Evolutionary conservation across 2,797 vertebrate species (phyloP), one percentile per base, ranked within the genome.

Genomic region (Brotula barbata): DNA sequence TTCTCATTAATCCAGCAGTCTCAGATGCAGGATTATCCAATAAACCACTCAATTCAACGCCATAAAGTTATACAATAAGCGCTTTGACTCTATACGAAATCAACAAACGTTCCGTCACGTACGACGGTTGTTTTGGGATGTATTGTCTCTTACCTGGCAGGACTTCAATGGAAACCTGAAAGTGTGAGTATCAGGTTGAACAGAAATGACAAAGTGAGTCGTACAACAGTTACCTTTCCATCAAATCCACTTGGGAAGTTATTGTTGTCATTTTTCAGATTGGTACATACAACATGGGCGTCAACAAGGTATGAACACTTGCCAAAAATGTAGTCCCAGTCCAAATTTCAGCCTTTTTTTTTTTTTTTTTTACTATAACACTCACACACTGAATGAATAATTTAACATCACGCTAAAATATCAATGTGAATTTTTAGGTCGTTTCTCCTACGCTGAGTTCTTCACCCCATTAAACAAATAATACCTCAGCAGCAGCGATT

Each of bases 1-100:
- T 31, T 46, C 62, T 61, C 65, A 72, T 68, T 66, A 71, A 60
- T 75, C 75, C 61, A n/a, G 17, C 42, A 25, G 59, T 7, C 59
- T 60, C 34, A 21, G 13, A 71, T 20, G 14, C 54, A 64, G 7
- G 22, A 59, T 47, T 5, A 50, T 21, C 5, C 17, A 45, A 9
- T 28, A 17, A 58, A 41, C 20, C 3, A 47, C 43, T 28, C 43
- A 15, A 10, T 20, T 23, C 12, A 17, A 13, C 13, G 2, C 13
- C 37, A n/a, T 7, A 39, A 14, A 39, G 14, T 39, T 11, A 39
- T 39, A 39, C 6, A 39, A 39, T 39, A 39, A 15, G 37, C 37
- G n/a, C 37, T 39, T 39, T n/a, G 15, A 39, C 14, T n/a, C 3
- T n/a, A n/a, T n/a, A n/a, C n/a, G n/a, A n/a, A n/a, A n/a, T n/a